These are phyloP conservation scores for Metridium senile DNA, from an alignment of 92 coral and sea anemone species.

Conservation along the genomic window DNA sequence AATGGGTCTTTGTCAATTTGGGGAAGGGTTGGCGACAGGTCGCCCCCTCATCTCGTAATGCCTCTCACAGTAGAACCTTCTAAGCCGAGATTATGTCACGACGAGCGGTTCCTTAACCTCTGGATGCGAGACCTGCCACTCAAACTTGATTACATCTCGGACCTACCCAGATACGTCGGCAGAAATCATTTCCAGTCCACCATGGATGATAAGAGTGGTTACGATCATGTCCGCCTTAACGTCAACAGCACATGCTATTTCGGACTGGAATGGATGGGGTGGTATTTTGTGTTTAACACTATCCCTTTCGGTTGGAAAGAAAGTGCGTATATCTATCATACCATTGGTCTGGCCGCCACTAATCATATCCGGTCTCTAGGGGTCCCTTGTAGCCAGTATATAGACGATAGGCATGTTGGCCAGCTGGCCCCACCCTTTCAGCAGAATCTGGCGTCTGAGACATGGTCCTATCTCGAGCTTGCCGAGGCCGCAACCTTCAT, in stretches of 20 bases:
- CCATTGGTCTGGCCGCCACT: slow-evolving; percentile 20
- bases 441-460: slow-evolving; percentile 18
- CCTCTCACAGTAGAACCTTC: no score
- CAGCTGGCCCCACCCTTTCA: slow-evolving; percentile 10
- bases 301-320: slow-evolving; percentile 61
- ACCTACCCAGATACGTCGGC: slow-evolving; percentile 43
- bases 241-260: slow-evolving; percentile 30
- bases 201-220: slow-evolving; percentile 43
- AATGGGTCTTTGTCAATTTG: neutral
- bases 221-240: slow-evolving; percentile 36
- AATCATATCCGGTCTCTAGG: slow-evolving; percentile 29
- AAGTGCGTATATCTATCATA: slow-evolving; percentile 43
- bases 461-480: slow-evolving; percentile 37
- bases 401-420: slow-evolving; percentile 44
- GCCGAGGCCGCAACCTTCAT: slow-evolving; percentile 54
- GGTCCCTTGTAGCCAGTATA: slow-evolving; percentile 5
- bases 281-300: slow-evolving; percentile 4
- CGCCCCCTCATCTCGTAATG: neutral
- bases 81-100: slow-evolving; percentile 50
- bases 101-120: slow-evolving; percentile 42
- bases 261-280: slow-evolving; percentile 46
- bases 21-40: neutral
- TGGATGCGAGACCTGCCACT: slow-evolving; percentile 35
- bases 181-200: slow-evolving; percentile 15
- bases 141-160: slow-evolving; percentile 30